Conservation (phyloP, 2,113 vertebrate genomes). For the Pardalotus punctatus region DNA sequence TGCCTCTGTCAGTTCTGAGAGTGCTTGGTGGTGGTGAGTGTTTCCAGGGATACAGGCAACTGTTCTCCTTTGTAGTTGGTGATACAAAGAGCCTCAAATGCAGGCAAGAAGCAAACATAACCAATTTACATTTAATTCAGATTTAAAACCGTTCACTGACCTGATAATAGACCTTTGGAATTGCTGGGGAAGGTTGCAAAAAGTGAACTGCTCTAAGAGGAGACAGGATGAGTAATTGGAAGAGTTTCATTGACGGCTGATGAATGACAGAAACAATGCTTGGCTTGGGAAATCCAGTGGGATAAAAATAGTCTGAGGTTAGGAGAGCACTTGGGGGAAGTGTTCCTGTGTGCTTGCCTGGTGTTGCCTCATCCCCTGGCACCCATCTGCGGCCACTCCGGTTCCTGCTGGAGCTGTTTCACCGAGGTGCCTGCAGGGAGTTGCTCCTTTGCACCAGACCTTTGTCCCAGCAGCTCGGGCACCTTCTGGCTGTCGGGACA, state of each 20-base stretch:
- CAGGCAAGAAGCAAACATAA: neutral
- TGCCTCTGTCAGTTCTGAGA: neutral
- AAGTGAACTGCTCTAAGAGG: neutral
- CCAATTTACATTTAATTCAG: neutral
- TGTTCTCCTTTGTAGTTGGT: neutral
- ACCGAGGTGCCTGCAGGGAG: neutral
- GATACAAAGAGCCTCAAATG: neutral
- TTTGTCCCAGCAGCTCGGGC: neutral
- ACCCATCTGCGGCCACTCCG: neutral
- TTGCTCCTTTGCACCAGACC: rapidly evolving
- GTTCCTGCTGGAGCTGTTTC: neutral
- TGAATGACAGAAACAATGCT: neutral
- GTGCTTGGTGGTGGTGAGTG: neutral
- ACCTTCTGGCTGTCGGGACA: neutral
- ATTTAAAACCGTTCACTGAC: neutral
- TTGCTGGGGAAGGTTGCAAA: neutral
- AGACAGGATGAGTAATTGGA: neutral
- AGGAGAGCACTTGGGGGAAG: neutral
- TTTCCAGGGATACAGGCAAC: neutral
- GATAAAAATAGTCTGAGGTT: constrained; percentile 23
- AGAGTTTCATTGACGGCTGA: neutral
- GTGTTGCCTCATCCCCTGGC: neutral
- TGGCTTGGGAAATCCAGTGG: neutral
- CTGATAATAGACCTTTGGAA: neutral
- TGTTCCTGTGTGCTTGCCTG: neutral